These are phyloP conservation scores for Hippocampus guttulatus DNA, from an alignment of 2,113 vertebrate genomes.

Conservation along the genomic window DNA sequence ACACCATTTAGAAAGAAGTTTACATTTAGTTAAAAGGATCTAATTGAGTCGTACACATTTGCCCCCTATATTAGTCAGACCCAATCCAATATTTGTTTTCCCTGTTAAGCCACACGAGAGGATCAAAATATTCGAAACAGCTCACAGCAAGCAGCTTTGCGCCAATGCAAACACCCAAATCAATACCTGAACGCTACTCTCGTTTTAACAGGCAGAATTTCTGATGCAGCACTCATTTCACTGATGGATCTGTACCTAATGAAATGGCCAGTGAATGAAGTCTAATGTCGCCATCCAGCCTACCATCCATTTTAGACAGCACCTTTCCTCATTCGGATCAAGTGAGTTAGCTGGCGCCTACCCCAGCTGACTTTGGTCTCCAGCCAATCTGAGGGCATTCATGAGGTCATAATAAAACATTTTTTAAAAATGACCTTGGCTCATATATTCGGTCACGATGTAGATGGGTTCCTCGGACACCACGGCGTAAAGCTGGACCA, in stretches of 20 bases:
- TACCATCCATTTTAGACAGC: neutral
- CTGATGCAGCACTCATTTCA: neutral
- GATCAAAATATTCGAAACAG: no score
- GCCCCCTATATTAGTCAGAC: neutral
- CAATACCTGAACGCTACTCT: no score
- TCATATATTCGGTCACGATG: conserved; percentile 96
- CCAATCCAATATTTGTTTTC: neutral
- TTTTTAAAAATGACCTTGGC: conserved; percentile 76
- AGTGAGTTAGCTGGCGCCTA: neutral
- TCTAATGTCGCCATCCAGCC: neutral
- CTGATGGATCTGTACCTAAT: neutral
- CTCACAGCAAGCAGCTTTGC: no score
- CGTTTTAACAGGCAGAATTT: neutral
- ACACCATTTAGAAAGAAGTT: neutral
- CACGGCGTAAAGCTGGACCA: conserved; percentile 92
- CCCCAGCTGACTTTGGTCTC: neutral
- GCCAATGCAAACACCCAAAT: no score
- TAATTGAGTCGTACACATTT: neutral
- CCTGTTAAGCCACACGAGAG: neutral
- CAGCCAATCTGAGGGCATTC: neutral
- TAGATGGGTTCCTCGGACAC: conserved; percentile 97
- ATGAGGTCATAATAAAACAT: neutral
- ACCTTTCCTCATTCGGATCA: neutral
- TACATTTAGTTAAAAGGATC: neutral
- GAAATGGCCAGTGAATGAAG: neutral